Base-by-base conservation (phyloP, 2,113 vertebrate species). In the Lamprologus sp. region DNA sequence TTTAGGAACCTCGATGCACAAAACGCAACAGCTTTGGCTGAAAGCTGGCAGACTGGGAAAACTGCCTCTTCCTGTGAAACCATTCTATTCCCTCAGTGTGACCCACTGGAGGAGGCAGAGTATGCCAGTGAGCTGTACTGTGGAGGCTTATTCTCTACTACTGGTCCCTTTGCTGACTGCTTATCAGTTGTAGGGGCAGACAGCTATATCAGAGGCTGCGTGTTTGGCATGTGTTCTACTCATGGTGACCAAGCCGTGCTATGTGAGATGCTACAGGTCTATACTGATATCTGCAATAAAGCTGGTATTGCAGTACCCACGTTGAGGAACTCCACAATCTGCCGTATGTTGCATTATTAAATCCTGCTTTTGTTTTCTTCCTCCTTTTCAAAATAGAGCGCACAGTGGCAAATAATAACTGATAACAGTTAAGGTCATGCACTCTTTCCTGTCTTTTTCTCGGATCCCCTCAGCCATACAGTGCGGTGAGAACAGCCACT, bases 291-390 rank as follows among this genome's bases (percentile, higher is more conserved):
- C 2, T 98, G 97, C 92, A 89, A 93, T 28, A 90, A 94, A 31
- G 96, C 92, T 19, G 97, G 97, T 5, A 90, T 97, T 73, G 33
- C 40, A 5, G 7, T 97, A 12, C 89, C 92, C 2, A 49, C 58
- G 40, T 98, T 97, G 97, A 97, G 96, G 86, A 97, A 97, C 75
- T 88, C 94, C 35, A 95, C 97, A 11, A 90, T 96, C 85, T 98
- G 97, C 83, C 56, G 97, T 98, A 96, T 28, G 97, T 97, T 47
- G 9, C 12, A n/a, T 82, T 47, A 63, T 42, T 31, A 14, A 51
- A n/a, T 84, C 21, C 45, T 40, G 13, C 10, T 68, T 87, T 84
- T 3, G 35, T 82, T 86, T 23, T n/a, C 2, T 84, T 42, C 31
- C 65, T 23, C 19, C 5, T 51, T 7, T 56, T 68, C 47, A 60